A percentile compares a stretch with the other conserved stretches of the same genome.
These are phyloP conservation scores for Enteromius treurensis DNA, from an alignment of 2,797 vertebrate genomes.

Conservation along the genomic window DNA sequence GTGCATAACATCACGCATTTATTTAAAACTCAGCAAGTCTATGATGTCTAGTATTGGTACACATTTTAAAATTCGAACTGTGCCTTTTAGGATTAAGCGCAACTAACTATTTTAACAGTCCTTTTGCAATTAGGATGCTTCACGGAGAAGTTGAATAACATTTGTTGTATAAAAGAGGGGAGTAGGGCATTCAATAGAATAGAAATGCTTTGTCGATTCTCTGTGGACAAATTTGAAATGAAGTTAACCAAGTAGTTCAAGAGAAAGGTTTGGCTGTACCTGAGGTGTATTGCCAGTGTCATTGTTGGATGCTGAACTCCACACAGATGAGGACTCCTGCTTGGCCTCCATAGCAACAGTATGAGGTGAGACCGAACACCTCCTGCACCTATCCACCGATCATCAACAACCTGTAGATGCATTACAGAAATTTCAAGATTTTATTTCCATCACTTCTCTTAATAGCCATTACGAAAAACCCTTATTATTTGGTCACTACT, in stretches of 20 bases:
- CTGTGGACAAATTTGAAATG: not conserved
- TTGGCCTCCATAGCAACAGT: slow-evolving; percentile 80
- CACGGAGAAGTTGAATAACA: not conserved
- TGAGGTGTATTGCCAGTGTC: slow-evolving; percentile 73
- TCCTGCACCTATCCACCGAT: slow-evolving; percentile 54
- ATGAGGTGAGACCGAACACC: slow-evolving; percentile 48
- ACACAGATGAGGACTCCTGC: slow-evolving; percentile 77
- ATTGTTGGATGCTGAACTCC: slow-evolving; percentile 72
- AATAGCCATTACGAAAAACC: not conserved
- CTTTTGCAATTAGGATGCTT: not conserved
- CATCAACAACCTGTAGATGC: slow-evolving; percentile 50
- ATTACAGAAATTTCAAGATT: not conserved
- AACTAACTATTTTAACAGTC: not conserved
- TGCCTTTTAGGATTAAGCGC: not conserved
- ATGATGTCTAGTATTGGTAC: not conserved
- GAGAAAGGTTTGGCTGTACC: slow-evolving; percentile 62
- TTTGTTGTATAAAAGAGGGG: not conserved
- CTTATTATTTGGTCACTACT: not conserved
- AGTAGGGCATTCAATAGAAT: not conserved
- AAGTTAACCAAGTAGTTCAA: not conserved
- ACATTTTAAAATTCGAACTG: not conserved
- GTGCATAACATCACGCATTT: not conserved
- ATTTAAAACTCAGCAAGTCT: not conserved
- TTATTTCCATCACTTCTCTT: not conserved
- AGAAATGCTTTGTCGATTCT: not conserved